phyloP scores from a whole-genome alignment of 2,113 vertebrate genomes.

The Psophia crepitans region DNA sequence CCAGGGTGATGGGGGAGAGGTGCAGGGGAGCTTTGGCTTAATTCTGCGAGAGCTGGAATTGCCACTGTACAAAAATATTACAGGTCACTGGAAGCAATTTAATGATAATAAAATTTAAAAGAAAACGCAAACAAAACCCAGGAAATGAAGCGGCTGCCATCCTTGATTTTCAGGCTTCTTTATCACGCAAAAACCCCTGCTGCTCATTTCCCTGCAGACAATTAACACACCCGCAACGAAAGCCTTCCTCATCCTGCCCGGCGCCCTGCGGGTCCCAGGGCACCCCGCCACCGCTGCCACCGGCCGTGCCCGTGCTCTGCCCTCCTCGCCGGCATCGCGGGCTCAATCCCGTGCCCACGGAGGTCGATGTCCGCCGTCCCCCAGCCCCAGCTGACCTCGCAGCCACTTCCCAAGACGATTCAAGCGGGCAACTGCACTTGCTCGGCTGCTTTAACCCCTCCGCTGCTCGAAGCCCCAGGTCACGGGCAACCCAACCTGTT shows the following conservation, averaged over 20 bases:
- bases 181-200: conserved; percentile 56
- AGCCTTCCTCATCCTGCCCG: not conserved
- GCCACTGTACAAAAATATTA: conserved; percentile 66
- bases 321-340: not conserved
- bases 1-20: not conserved
- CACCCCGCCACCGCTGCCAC: too few species aligned
- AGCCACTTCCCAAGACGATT: conserved; percentile 24
- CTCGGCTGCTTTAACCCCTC: conserved; percentile 1
- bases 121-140: too few species aligned
- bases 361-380: conserved; percentile 30
- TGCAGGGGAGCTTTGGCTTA: not conserved
- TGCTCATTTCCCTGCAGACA: conserved; percentile 1
- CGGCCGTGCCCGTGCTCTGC: not conserved
- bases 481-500: not conserved
- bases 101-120: conserved; percentile 71
- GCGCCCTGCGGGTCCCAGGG: not conserved
- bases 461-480: not conserved
- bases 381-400: not conserved
- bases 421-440: conserved; percentile 52
- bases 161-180: conserved; percentile 66
- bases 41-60: conserved; percentile 64
- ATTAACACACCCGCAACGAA: not conserved
- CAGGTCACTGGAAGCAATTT: conserved; percentile 75
- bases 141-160: conserved; percentile 65
- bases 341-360: not conserved